Evolutionary conservation across 2,888 invertebrate genomes (phyloP), one percentile per base, ranked within the genome.

Genomic region (Tridacna crocea): DNA sequence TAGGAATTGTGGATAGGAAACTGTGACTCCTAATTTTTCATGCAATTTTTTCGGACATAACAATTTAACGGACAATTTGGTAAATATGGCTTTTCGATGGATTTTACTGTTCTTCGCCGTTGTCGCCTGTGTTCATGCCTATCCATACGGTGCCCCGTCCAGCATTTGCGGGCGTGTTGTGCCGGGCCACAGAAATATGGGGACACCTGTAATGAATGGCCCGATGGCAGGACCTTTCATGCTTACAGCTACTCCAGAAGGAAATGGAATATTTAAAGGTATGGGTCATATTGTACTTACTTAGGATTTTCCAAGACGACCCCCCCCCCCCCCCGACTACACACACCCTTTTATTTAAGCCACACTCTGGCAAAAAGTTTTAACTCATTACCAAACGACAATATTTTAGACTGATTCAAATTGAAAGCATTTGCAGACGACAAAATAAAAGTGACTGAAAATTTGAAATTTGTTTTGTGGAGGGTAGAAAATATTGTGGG

Each of bases 141-240:
- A 75, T 48, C 83, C 83, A n/a, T 58, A 60, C 4, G 86, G 86
- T 1, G 86, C 86, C n/a, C 86, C 86, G 0, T 58, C 75, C 11
- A 80, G 74, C 36, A 86, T 86, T 17, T 86, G 86, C 55, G 86
- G 86, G 13, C 68, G 78, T 13, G 82, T 83, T 70, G 82, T 84
- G 6, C 86, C 86, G 19, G 80, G 83, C 11, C 86, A 86, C 63
- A 65, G 82, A 26, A 86, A 86, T 22, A 73, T 58, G 65, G 83
- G 78, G 10, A 86, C 86, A 12, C 83, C 83, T 0, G 78, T 84
- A 0, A 70, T 46, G 0, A 82, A 78, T 19, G 83, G 83, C 3
- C 86, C 82, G 3, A 27, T 19, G 24, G 78, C 82, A 11, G 86
- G 86, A n/a, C 83, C 83, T 22, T 86, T 75, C 47, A 24, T 68